Evolutionary conservation across 2,888 invertebrate genomes (phyloP), one percentile per base, ranked within the genome.

Genomic region (Pocota personata): DNA sequence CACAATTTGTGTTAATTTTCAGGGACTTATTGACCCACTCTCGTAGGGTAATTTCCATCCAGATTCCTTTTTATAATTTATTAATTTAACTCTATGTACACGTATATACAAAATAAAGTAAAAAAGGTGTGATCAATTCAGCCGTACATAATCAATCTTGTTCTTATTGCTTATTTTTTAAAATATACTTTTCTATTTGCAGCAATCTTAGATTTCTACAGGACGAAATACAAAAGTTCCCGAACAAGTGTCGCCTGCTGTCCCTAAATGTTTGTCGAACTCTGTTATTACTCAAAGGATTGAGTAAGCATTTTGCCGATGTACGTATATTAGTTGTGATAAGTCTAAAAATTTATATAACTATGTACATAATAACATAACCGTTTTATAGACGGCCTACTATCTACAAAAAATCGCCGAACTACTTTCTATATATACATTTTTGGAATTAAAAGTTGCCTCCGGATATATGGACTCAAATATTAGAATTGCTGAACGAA

Each of bases 381-480:
- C 32, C 27, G 0, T 52, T 12, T 64, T 43, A 2, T 48, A 82
- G 76, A 48, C 43, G 2, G 60, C 66, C 0, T 76, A 40, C 14
- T 86, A 77, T 4, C 10, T 66, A 10, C 76, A 86, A 37, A 82
- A 82, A 60, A 40, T 86, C 1, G 43, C 55, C 19, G 82, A 86
- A 55, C 46, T 86, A 0, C 40, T 86, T 1, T 71, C 60, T 2
- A 58, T 86, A 2, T 86, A 86, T 10, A 72, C 52, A 2, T 60
- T 46, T 4, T 48, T 82, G 5, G 86, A 86, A 52, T n/a, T 86
- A 1, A 35, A 52, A 8, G 58, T 52, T 21, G 82, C 82, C 0
- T 30, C 43, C 1, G 66, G 30, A 4, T 76, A 55, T 12, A 57
- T 27, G 0, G 71, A 71, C 12, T 82, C 86, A 0, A 82, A 82